Evolutionary conservation across 2,797 vertebrate species (phyloP), one percentile per base, ranked within the genome.

Genomic region (Synanceia verrucosa): DNA sequence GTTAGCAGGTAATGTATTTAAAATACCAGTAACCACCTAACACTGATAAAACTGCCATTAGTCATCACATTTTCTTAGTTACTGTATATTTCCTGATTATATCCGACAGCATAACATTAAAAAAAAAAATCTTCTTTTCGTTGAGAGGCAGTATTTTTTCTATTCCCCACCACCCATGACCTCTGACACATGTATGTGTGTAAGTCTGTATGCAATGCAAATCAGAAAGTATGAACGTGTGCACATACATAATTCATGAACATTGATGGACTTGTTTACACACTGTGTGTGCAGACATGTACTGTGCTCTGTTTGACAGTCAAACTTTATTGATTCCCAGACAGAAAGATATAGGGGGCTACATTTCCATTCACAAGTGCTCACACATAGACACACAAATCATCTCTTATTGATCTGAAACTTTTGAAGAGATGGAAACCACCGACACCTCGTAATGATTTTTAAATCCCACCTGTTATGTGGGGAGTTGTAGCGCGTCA

Each of bases 221-320:
- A 72, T 72, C 39, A 65, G 58, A 19, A 70, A 26, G 39, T 75
- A 51, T 48, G 12, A 47, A 60, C 2, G 5, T 75, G 70, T 80
- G 71, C 46, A 39, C 62, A 81, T 84, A 18, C 69, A 86, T 75
- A 39, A 82, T 80, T 80, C 78, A 83, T 83, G 62, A 65, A 70
- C 23, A 81, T 65, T 64, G 79, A 83, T 69, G 51, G 55, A 13
- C 0, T 10, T 65, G 55, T 52, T 19, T 44, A 44, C 61, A 85
- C 70, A 72, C 28, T 21, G 18, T 47, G 37, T 64, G 29, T 71
- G n/a, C 41, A 37, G 39, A n/a, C 21, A 21, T 44, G 36, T 26
- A 26, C 21, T 63, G 51, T 52, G 63, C 37, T 39, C 16, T 6
- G 5, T 19, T 13, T 57, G 59, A 60, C 62, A 52, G 55, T 50